Conservation (phyloP, 1,140 invertebrate genomes). For the Bombus fervidus region DNA sequence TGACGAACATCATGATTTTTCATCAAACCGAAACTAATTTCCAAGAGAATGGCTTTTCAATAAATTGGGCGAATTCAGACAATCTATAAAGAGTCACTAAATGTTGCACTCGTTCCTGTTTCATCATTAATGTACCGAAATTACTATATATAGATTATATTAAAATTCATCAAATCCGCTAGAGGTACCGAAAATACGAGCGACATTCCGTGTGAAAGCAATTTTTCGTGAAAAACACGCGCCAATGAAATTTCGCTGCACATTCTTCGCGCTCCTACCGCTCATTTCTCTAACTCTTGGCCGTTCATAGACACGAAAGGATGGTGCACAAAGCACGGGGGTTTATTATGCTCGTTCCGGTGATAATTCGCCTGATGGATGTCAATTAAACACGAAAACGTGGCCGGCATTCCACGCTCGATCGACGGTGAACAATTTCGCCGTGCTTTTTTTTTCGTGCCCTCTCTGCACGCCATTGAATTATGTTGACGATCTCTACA, state of each 20-base stretch:
- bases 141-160: not conserved
- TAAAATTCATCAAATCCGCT: not conserved
- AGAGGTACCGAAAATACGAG: not conserved
- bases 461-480: slow-evolving; percentile 1
- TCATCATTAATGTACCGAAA: not conserved
- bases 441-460: not conserved
- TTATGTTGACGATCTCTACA: slow-evolving; percentile 38
- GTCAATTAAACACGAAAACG: slow-evolving; percentile 48
- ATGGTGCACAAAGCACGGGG: not conserved
- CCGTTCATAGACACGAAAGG: not conserved
- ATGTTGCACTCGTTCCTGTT: not conserved
- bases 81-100: not conserved
- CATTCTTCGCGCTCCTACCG: not conserved
- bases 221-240: not conserved
- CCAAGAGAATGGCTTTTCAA: not conserved
- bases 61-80: not conserved
- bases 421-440: slow-evolving; percentile 37
- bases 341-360: slow-evolving; percentile 30
- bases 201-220: not conserved
- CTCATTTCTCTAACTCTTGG: slow-evolving; percentile 1
- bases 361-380: slow-evolving; percentile 45
- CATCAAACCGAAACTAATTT: not conserved
- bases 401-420: slow-evolving; percentile 30
- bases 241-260: not conserved
- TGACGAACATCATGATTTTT: not conserved